A percentile compares a stretch with the other conserved stretches of the same genome.
These are phyloP conservation scores for Sitophilus oryzae DNA, from an alignment of 1,140 invertebrate genomes.

Conservation along the genomic window DNA sequence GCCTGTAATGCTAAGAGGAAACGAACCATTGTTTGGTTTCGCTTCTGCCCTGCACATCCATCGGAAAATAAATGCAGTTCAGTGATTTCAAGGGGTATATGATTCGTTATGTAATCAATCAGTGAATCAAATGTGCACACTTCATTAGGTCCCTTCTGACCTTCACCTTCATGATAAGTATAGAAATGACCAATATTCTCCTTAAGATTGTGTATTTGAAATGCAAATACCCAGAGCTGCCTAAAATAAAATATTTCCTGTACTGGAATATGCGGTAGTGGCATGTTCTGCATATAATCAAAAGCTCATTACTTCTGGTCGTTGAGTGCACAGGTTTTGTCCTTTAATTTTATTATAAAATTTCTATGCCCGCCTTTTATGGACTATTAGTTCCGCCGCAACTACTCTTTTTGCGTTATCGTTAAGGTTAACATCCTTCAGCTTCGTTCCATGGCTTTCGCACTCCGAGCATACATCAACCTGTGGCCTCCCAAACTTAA, in stretches of 20 bases:
- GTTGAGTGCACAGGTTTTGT: conserved; percentile 20
- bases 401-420: too few relatives aligned
- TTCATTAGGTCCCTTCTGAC: conserved; percentile 12
- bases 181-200: conserved; percentile 28
- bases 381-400: too few relatives aligned
- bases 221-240: conserved; percentile 36
- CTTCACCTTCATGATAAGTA: conserved; percentile 29
- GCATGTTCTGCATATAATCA: conserved; percentile 41
- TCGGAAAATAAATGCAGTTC: conserved; percentile 34
- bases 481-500: conserved; percentile 34
- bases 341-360: conserved; percentile 33
- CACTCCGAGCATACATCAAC: conserved; percentile 32
- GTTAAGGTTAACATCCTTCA: too few relatives aligned
- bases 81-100: conserved; percentile 22
- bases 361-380: conserved; percentile 33
- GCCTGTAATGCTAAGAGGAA: conserved; percentile 27
- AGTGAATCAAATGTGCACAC: conserved; percentile 19
- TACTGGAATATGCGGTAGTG: conserved; percentile 18
- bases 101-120: conserved; percentile 14
- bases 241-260: too few relatives aligned
- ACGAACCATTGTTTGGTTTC: conserved; percentile 30
- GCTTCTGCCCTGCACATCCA: conserved; percentile 34
- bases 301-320: conserved; percentile 28
- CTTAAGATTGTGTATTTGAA: conserved; percentile 38
- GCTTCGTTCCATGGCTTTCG: too few relatives aligned